Base-by-base conservation (phyloP, 2,797 vertebrate species). In the Salmo trutta region DNA sequence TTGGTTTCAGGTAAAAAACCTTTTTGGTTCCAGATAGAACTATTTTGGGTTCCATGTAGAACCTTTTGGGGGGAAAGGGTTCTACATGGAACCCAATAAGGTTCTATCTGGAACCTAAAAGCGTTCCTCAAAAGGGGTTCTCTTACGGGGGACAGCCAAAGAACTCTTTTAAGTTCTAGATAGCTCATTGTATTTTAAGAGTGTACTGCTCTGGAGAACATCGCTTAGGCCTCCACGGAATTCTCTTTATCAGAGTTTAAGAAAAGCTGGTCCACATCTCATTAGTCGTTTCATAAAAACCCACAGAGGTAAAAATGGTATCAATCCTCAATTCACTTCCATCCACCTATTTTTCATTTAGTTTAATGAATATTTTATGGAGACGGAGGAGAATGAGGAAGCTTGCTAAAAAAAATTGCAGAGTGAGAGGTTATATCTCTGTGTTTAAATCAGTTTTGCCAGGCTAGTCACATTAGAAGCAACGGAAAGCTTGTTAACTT, bases 361-460 rank as follows among this genome's bases (percentile, higher is more conserved):
- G 56, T 79, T 73, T 88, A 86, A 90, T 90, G 76, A 82, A 89
- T 88, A 84, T 91, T 88, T 89, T 83, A 90, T 91, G 87, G 77
- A 83, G 82, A 76, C 75, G 65, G 74, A 88, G 69, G 72, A 88
- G 81, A 75, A 79, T 80, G 85, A 88, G 73, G 77, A 78, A 83
- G 79, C 79, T 78, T 75, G 80, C 79, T 84, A 76, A 36, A 84
- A 84, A 5, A 33, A 24, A 24, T 76, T 75, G 80, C 74, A 78
- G 31, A 56, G 77, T 83, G 77, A 69, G 77, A 70, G 77, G 81
- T 76, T 84, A 83, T 79, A 75, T 79, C 79, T 78, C 84, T 74
- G 72, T 74, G 79, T 76, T 83, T 82, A 85, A 87, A 88, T 87
- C 81, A 76, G 73, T 82, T 81, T 71, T 81, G 54, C 27, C 81